Conservation (phyloP, 2,888 invertebrate species). For the Caradrina kadenii region DNA sequence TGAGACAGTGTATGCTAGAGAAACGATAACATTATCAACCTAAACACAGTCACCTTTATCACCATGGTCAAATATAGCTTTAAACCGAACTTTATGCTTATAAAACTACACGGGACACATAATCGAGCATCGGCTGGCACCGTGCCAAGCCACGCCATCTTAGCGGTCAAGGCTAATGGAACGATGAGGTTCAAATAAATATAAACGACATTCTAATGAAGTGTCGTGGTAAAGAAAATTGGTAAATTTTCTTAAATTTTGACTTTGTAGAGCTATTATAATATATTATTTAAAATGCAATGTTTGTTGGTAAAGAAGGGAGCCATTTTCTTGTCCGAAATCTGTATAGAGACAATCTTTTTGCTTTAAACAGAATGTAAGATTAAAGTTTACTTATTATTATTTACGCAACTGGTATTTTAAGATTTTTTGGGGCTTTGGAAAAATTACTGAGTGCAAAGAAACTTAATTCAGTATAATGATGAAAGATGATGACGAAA, state of each 20-base stretch:
- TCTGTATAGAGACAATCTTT: background rate
- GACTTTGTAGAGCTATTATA: background rate
- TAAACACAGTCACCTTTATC: conserved; percentile 6
- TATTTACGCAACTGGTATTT: background rate
- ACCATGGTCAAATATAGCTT: conserved; percentile 9
- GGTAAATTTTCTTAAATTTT: background rate
- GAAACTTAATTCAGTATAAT: background rate
- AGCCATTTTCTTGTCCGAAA: background rate
- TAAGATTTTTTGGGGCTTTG: background rate
- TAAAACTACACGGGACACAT: conserved; percentile 34
- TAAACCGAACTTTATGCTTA: conserved; percentile 25
- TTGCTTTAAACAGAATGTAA: background rate
- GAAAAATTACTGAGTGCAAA: background rate
- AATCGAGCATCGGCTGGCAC: conserved; percentile 56
- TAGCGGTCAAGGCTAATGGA: conserved; percentile 62
- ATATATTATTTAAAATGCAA: background rate
- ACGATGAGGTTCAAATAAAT: conserved; percentile 42
- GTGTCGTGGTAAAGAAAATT: conserved; percentile 13
- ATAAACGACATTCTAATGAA: conserved; percentile 40
- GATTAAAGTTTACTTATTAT: background rate
- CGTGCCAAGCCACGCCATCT: conserved; percentile 50
- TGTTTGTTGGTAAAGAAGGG: background rate
- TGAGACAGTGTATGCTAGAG: too few relatives aligned
- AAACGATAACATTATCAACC: background rate
- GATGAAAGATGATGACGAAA: background rate